Evolutionary conservation across 2,888 invertebrate genomes (phyloP).

Genomic region (Epiblema foenella): DNA sequence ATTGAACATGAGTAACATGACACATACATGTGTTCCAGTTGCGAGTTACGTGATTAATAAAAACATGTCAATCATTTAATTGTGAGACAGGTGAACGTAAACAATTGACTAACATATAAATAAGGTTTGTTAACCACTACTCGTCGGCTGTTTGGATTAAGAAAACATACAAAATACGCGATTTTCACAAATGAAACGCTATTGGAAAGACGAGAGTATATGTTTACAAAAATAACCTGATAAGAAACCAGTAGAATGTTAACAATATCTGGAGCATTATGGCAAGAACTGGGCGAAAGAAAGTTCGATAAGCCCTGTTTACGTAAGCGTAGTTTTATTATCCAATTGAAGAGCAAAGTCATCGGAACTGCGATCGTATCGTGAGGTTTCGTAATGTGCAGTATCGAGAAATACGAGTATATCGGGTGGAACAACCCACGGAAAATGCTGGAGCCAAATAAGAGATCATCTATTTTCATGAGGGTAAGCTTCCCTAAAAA

Average conservation of each 20-base stretch:
- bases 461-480: neutral
- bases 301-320: constrained; percentile 61
- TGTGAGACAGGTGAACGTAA: constrained; percentile 24
- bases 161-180: neutral
- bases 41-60: constrained; percentile 33
- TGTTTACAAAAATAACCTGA: constrained; percentile 12
- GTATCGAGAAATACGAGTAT: constrained; percentile 64
- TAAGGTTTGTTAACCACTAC: neutral
- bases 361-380: constrained; percentile 75
- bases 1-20: constrained; percentile 44
- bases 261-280: constrained; percentile 29
- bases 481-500: neutral
- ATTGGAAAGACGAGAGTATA: neutral
- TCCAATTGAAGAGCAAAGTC: constrained; percentile 62
- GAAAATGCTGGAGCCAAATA: neutral
- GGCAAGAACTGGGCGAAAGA: constrained; percentile 56
- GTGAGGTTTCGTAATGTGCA: constrained; percentile 70
- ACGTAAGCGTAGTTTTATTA: constrained; percentile 71
- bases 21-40: constrained; percentile 39
- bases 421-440: constrained; percentile 53
- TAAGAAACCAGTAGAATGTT: constrained; percentile 29
- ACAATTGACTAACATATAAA: constrained; percentile 19
- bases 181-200: neutral
- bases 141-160: neutral
- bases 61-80: constrained; percentile 38